phyloP scores from a whole-genome alignment of 2,888 invertebrate species.

The Heliconius cydno region DNA sequence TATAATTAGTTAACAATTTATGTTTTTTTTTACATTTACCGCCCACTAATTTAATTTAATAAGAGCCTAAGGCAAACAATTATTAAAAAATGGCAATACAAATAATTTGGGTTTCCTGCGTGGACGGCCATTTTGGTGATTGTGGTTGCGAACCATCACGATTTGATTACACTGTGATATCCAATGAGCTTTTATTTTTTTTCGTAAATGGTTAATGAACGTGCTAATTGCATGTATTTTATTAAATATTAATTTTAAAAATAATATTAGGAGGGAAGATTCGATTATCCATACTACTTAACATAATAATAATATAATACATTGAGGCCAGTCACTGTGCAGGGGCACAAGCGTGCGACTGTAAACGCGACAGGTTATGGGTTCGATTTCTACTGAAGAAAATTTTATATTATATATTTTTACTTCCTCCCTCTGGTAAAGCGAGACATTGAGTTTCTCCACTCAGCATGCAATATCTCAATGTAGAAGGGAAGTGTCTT shows the following conservation, averaged over 20 bases:
- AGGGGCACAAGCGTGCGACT: no score
- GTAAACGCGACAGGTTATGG: no score
- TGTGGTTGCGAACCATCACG: slow-evolving; percentile 17
- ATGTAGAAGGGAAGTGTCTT: no score
- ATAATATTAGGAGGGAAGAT: no score
- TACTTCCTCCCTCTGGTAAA: no score
- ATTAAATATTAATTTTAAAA: neutral
- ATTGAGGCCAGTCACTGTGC: no score
- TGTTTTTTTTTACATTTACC: neutral
- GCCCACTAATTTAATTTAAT: neutral
- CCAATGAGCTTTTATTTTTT: slow-evolving; percentile 19
- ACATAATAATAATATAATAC: no score
- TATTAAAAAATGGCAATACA: neutral
- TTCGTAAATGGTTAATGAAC: neutral
- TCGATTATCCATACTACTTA: neutral
- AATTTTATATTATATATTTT: no score
- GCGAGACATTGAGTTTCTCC: no score
- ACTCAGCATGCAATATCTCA: no score
- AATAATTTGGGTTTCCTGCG: slow-evolving; percentile 5
- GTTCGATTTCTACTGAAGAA: no score
- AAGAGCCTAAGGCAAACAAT: neutral
- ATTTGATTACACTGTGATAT: slow-evolving; percentile 14
- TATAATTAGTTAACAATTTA: no score
- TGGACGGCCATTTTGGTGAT: slow-evolving; percentile 11
- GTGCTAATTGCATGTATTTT: neutral